These are phyloP conservation scores for honey bee (Apis mellifera) DNA, from an alignment of 1,140 invertebrate genomes.

Conservation along the genomic window DNA sequence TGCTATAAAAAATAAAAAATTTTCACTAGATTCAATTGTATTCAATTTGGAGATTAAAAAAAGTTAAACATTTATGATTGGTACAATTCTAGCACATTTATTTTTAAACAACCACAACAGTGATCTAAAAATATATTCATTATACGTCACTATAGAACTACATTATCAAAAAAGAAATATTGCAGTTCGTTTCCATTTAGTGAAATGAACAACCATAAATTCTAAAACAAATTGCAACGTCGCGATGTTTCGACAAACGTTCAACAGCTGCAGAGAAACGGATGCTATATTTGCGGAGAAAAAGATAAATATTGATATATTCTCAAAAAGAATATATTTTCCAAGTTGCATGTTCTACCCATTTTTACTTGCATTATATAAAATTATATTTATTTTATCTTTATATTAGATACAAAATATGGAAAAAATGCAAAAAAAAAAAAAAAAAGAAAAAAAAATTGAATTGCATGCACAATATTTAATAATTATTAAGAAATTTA, in stretches of 20 bases:
- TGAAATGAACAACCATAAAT: neutral
- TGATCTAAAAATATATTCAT: conserved; percentile 28
- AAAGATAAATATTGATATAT: neutral
- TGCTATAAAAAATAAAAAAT: too few species aligned
- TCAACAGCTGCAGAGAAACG: conserved; percentile 1
- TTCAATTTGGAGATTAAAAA: neutral
- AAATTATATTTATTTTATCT: too few species aligned
- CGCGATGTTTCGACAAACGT: neutral
- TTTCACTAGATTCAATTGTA: neutral
- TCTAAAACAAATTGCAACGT: conserved; percentile 8
- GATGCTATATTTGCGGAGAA: conserved; percentile 1
- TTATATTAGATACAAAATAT: too few species aligned
- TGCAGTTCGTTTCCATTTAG: conserved; percentile 10
- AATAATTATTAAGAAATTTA: too few species aligned
- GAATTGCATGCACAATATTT: too few species aligned
- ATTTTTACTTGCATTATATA: too few species aligned
- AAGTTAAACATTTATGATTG: neutral
- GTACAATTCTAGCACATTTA: conserved; percentile 15
- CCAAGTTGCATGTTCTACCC: too few species aligned
- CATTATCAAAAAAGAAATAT: conserved; percentile 36
- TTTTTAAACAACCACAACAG: conserved; percentile 44
- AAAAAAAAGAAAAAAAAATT: too few species aligned
- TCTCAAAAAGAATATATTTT: neutral
- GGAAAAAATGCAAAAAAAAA: too few species aligned
- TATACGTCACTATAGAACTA: conserved; percentile 5